A percentile compares a stretch with the other conserved stretches of the same genome.
Conservation (phyloP, 64 coral and sea anemone genomes). For the Actinia equina region DNA sequence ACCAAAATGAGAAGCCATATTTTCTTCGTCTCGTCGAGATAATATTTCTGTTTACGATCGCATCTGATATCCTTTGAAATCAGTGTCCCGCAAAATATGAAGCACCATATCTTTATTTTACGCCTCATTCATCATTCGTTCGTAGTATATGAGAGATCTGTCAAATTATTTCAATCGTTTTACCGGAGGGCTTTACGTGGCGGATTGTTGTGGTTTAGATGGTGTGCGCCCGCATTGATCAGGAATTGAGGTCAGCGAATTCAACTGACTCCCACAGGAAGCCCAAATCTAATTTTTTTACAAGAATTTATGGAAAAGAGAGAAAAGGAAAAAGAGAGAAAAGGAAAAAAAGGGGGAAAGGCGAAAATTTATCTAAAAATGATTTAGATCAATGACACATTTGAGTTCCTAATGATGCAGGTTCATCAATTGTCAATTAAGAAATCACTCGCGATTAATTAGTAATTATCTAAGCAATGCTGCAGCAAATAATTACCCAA, state of each 20-base stretch:
- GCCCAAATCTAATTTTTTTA: not conserved
- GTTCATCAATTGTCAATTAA: too few species aligned
- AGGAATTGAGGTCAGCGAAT: not conserved
- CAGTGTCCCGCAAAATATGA: not conserved
- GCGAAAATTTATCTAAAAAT: too few species aligned
- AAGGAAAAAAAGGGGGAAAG: too few species aligned
- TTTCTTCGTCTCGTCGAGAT: not conserved
- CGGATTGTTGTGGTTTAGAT: not conserved
- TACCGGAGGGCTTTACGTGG: not conserved
- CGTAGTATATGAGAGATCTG: not conserved
- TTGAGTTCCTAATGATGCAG: too few species aligned
- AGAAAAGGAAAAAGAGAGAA: too few species aligned
- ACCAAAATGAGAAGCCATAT: conserved; percentile 56
- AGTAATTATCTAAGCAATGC: too few species aligned
- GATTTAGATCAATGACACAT: too few species aligned
- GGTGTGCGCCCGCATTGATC: not conserved
- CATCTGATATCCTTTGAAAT: not conserved
- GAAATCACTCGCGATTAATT: too few species aligned
- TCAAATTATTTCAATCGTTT: not conserved
- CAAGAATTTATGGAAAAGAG: too few species aligned
- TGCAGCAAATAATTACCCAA: too few species aligned
- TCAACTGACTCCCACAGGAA: not conserved
- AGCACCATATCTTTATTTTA: not conserved
- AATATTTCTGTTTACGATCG: not conserved
- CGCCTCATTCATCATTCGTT: not conserved